A percentile compares a stretch with the other conserved stretches of the same genome.
Evolutionary conservation across 1,140 invertebrate species (phyloP).

Genomic region (Pseudobourletiella spinata): DNA sequence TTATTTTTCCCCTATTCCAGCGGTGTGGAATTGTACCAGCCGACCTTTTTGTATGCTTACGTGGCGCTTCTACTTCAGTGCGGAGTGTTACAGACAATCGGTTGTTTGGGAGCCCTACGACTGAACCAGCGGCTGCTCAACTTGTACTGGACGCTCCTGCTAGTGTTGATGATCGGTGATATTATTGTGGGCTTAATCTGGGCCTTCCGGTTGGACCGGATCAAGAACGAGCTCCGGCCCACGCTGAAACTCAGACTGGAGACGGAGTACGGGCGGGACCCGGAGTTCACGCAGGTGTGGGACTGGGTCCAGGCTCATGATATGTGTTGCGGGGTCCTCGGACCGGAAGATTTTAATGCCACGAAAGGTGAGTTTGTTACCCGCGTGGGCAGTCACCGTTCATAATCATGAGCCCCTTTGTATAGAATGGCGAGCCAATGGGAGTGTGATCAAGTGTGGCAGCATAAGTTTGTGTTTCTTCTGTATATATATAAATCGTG

Average conservation of each 20-base stretch:
- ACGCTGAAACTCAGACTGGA: slow-evolving; percentile 51
- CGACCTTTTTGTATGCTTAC: slow-evolving; percentile 75
- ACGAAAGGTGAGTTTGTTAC: slow-evolving; percentile 30
- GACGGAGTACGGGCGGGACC: slow-evolving; percentile 59
- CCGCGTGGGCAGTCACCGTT: neutral
- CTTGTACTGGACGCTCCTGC: slow-evolving; percentile 6
- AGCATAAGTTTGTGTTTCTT: too few species aligned
- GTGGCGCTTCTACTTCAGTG: slow-evolving; percentile 62
- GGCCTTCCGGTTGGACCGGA: slow-evolving; percentile 69
- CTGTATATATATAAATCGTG: too few species aligned
- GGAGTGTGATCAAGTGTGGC: too few species aligned
- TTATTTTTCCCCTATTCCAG: slow-evolving; percentile 29
- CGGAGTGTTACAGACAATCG: slow-evolving; percentile 43
- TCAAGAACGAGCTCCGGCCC: slow-evolving; percentile 59
- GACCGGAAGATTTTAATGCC: slow-evolving; percentile 53
- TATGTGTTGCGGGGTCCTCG: slow-evolving; percentile 67
- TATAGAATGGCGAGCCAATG: too few species aligned
- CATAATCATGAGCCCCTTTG: neutral
- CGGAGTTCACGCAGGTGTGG: slow-evolving; percentile 66
- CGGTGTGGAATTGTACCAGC: slow-evolving; percentile 53
- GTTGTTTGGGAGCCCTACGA: slow-evolving; percentile 64
- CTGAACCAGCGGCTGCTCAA: slow-evolving; percentile 53
- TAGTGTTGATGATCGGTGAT: slow-evolving; percentile 67
- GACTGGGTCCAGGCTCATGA: slow-evolving; percentile 65
- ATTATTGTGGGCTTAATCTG: slow-evolving; percentile 74